phyloP scores from a whole-genome alignment of 2,797 vertebrate species.

The Melopsittacus undulatus region DNA sequence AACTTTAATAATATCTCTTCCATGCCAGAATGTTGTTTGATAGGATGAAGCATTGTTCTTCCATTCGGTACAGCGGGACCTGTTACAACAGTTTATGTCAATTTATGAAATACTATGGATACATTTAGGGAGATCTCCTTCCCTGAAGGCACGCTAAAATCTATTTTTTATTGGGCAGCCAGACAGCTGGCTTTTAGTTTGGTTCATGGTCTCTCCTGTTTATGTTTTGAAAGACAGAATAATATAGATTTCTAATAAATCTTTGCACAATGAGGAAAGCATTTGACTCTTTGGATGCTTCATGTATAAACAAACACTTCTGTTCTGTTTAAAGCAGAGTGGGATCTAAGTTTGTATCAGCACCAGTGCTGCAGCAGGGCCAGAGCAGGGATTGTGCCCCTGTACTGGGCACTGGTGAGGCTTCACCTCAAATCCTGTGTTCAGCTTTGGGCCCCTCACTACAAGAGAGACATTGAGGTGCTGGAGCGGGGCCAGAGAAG shows the following conservation, averaged over 20 bases:
- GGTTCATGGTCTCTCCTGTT: neutral
- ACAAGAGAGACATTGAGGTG: neutral
- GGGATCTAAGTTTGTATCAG: neutral
- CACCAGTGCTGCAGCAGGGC: neutral
- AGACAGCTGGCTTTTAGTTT: neutral
- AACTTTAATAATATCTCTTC: neutral
- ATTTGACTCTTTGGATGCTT: neutral
- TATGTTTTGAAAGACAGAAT: neutral
- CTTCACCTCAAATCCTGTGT: rapidly evolving
- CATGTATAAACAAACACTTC: constrained; percentile 3
- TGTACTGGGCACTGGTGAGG: neutral
- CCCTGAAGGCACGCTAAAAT: neutral
- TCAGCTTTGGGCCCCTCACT: neutral
- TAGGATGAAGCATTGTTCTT: neutral
- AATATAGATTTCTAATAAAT: constrained; percentile 19
- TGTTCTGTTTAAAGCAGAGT: constrained; percentile 9
- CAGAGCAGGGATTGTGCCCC: rapidly evolving
- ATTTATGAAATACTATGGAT: neutral
- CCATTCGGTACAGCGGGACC: neutral
- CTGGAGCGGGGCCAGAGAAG: neutral
- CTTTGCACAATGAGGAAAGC: neutral
- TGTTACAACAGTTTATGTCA: neutral
- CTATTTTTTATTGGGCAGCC: neutral
- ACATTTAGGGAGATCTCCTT: neutral
- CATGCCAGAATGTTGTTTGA: neutral